A percentile compares a stretch with the other conserved stretches of the same genome.
phyloP scores from a whole-genome alignment of 2,797 vertebrate genomes.

The Acropternis orthonyx region DNA sequence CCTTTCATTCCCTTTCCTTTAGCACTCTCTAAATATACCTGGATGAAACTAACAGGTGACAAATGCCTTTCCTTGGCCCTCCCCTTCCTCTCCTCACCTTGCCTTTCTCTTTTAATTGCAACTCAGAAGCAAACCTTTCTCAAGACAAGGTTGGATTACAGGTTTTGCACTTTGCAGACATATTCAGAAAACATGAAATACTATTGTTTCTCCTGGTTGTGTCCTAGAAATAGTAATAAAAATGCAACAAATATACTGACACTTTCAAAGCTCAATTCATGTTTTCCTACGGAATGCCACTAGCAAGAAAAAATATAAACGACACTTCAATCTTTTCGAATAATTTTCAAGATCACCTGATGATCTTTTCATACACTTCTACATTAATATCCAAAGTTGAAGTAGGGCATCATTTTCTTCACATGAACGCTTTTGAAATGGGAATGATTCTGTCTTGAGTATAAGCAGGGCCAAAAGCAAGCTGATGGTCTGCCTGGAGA shows the following conservation, averaged over 20 bases:
- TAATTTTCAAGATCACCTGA: not conserved
- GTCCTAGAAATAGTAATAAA: not conserved
- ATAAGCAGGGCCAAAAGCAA: not conserved
- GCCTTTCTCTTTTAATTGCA: not conserved
- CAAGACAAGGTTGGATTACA: not conserved
- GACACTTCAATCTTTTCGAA: not conserved
- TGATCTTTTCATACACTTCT: not conserved
- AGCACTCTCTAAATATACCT: not conserved
- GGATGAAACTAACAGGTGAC: not conserved
- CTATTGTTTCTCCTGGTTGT: not conserved
- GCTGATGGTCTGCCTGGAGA: not conserved
- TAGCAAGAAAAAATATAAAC: not conserved
- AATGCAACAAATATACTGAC: not conserved
- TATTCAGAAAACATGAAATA: not conserved
- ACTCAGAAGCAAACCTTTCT: not conserved
- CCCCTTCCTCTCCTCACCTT: accelerated
- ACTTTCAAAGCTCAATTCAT: not conserved
- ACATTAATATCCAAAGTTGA: not conserved
- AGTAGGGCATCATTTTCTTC: not conserved
- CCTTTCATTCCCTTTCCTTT: not conserved
- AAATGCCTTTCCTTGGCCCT: not conserved
- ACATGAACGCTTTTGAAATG: not conserved
- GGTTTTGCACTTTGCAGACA: not conserved
- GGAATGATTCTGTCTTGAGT: not conserved
- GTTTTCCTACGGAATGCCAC: not conserved